These are phyloP conservation scores for Corythornis vintsioides DNA, from an alignment of 2,113 vertebrate species.

Conservation along the genomic window DNA sequence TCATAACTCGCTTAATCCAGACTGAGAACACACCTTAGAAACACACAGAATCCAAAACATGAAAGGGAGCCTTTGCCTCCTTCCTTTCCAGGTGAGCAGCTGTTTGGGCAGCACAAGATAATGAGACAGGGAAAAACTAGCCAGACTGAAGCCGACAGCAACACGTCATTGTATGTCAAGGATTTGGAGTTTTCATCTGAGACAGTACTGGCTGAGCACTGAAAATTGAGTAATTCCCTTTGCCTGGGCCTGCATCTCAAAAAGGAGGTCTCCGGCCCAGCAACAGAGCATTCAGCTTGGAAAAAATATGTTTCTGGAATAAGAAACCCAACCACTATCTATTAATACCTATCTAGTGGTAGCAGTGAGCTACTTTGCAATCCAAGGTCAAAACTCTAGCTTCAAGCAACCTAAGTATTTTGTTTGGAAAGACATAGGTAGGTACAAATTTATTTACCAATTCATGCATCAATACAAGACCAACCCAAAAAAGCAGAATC, in stretches of 20 bases:
- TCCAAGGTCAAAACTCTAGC: background rate
- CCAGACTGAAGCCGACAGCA: background rate
- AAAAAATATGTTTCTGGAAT: background rate
- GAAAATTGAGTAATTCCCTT: background rate
- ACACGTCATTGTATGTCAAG: background rate
- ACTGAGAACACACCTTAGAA: conserved; percentile 19
- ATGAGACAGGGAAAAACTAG: background rate
- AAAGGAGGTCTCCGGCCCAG: background rate
- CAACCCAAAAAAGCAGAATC: conserved; percentile 18
- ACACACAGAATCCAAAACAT: background rate
- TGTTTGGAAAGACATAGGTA: background rate
- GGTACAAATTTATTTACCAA: background rate
- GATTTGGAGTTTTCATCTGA: background rate
- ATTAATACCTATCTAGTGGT: background rate
- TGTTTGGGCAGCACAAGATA: background rate
- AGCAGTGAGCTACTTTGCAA: background rate
- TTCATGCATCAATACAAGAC: background rate
- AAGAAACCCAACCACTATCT: background rate
- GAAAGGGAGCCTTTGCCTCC: conserved; percentile 6
- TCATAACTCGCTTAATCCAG: conserved; percentile 43
- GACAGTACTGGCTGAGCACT: background rate
- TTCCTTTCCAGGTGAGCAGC: conserved; percentile 3
- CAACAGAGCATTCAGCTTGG: background rate
- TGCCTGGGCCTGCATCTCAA: background rate
- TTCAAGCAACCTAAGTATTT: background rate